Base-by-base conservation (phyloP, 2,797 vertebrate species). In the Crocidura indochinensis region DNA sequence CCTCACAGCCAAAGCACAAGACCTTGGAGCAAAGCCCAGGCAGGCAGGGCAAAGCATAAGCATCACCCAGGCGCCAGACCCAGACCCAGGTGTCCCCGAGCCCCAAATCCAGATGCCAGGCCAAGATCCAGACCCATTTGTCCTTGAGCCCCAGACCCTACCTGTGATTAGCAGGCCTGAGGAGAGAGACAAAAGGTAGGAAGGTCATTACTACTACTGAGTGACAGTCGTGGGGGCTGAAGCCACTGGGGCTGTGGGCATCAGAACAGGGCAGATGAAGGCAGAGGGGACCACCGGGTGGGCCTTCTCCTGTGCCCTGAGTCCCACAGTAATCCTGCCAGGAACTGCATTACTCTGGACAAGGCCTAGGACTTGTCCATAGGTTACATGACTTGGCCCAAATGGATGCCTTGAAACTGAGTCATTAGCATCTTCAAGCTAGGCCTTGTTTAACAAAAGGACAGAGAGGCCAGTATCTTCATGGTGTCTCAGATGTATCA, bases 91-190 rank as follows among this genome's bases (percentile, higher is more conserved):
- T 14, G 10, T 81, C 51, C 24, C 15, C 8, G 0, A 7, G 74
- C 0, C 93, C 84, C 4, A 38, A 5, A 6, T 76, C 75, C 73
- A 51, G 81, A 67, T 46, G 79, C 74, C 77, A 74, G 85, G 64
- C 77, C 80, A 2, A 38, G 5, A 38, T 38, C 38, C 75, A 79
- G 26, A 80, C 24, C 20, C 80, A 6, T 87, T 53, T 14, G 10
- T 6, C 0, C 0, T 22, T 17, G 12, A 8, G 17, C 17, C 56
- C 56, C 15, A 6, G 56, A 17, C 49, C 98, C 85, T 98, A 98
- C 98, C 97, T 97, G 87, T 95, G 19, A 72, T 94, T 96, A 96
- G 97, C 73, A 0, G 96, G 97, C 97, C 98, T 98, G 85, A 27
- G 92, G 90, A n/a, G 74, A 94, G 81, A 95, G 71, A 96, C 93